Evolutionary conservation across 2,888 invertebrate genomes (phyloP).

Genomic region (Orchesellides sinensis): DNA sequence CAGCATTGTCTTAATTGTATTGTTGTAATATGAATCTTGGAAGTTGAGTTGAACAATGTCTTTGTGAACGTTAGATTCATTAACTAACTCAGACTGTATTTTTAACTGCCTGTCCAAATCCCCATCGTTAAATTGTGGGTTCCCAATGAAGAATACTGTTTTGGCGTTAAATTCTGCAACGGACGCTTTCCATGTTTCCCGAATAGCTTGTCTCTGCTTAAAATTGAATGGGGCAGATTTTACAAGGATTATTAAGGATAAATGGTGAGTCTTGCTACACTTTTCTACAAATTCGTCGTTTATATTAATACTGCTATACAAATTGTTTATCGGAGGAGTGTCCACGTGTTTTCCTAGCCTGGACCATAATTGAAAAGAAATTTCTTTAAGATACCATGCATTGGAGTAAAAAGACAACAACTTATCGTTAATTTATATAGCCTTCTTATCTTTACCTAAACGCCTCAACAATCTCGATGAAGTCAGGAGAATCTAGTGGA

Average conservation of each 20-base stretch:
- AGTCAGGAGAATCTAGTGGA: slow-evolving; percentile 84
- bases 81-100: slow-evolving; percentile 79
- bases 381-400: neutral
- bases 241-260: slow-evolving; percentile 86
- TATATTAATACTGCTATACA: slow-evolving; percentile 55
- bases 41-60: slow-evolving; percentile 92
- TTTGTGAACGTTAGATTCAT: slow-evolving; percentile 78
- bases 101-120: slow-evolving; percentile 18
- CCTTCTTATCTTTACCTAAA: slow-evolving; percentile 69
- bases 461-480: slow-evolving; percentile 80
- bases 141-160: slow-evolving; percentile 85
- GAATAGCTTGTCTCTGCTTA: slow-evolving; percentile 84
- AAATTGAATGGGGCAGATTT: slow-evolving; percentile 88
- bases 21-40: slow-evolving; percentile 90
- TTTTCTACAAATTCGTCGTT: slow-evolving; percentile 79
- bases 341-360: slow-evolving; percentile 70
- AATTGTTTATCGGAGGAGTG: slow-evolving; percentile 55
- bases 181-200: slow-evolving; percentile 91
- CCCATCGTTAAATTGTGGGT: slow-evolving; percentile 32
- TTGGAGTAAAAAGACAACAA: neutral
- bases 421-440: slow-evolving; percentile 61
- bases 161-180: slow-evolving; percentile 84
- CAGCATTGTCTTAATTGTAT: slow-evolving; percentile 94
- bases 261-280: slow-evolving; percentile 76
- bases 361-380: neutral